Evolutionary conservation across 2,113 vertebrate species (phyloP).

Genomic region (Etheostoma spectabile): DNA sequence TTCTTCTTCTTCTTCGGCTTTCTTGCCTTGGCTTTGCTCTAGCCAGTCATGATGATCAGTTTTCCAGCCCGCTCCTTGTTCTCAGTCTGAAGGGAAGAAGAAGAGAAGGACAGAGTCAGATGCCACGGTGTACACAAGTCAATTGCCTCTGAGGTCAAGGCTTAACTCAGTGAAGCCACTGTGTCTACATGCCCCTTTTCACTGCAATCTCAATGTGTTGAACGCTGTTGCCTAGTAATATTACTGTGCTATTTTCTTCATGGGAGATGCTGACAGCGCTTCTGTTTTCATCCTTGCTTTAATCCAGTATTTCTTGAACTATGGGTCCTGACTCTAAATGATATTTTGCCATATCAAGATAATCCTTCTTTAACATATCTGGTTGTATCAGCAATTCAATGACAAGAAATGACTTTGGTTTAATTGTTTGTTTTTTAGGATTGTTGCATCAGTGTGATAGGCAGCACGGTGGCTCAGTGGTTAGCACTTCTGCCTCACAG

Average conservation of each 20-base stretch:
- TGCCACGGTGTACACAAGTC: constrained; percentile 49
- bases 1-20: constrained; percentile 42
- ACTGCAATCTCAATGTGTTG: constrained; percentile 34
- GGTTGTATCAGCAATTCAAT: neutral
- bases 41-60: constrained; percentile 71
- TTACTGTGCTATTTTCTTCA: neutral
- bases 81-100: constrained; percentile 62
- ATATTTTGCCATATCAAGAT: neutral
- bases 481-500: too few relatives aligned
- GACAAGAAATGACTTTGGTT: neutral
- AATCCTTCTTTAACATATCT: neutral
- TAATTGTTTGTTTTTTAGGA: neutral
- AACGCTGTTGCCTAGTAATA: neutral
- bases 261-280: neutral
- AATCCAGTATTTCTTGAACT: neutral
- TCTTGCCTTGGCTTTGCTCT: constrained; percentile 55
- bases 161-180: constrained; percentile 42
- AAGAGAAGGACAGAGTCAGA: constrained; percentile 55
- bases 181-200: constrained; percentile 49
- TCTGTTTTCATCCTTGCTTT: neutral
- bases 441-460: neutral
- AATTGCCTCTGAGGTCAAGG: constrained; percentile 57
- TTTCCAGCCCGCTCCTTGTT: constrained; percentile 32
- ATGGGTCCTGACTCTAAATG: neutral
- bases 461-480: too few relatives aligned